Conservation (phyloP, 2,797 vertebrate species). For the Potorous gilbertii region DNA sequence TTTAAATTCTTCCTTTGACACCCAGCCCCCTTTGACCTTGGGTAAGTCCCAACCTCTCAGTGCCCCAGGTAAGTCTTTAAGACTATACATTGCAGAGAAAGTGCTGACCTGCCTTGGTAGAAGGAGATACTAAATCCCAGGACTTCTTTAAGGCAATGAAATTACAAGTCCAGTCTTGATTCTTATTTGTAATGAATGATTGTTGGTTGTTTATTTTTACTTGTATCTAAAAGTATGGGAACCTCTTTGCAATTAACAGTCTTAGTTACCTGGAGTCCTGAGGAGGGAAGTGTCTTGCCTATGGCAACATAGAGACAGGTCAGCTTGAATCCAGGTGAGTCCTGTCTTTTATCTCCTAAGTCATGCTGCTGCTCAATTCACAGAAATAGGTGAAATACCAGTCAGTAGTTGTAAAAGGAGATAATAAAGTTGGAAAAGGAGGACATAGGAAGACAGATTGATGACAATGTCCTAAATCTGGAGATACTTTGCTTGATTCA, state of each 20-base stretch:
- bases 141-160: not conserved
- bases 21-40: not conserved
- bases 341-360: no score
- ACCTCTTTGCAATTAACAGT: no score
- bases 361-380: no score
- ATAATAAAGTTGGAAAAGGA: not conserved
- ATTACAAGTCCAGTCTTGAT: no score
- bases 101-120: not conserved
- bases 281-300: no score
- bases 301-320: no score
- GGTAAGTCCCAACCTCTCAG: not conserved
- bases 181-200: no score
- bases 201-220: no score
- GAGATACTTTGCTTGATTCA: not conserved
- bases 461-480: not conserved
- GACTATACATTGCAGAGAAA: not conserved
- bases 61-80: not conserved
- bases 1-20: not conserved
- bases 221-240: not conserved
- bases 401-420: not conserved
- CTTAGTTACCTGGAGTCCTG: no score
- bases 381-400: not conserved
- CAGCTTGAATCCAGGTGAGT: no score
- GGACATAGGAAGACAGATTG: not conserved
- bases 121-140: not conserved